Base-by-base conservation (phyloP, 2,888 invertebrate genomes). In the Congeria kusceri region DNA sequence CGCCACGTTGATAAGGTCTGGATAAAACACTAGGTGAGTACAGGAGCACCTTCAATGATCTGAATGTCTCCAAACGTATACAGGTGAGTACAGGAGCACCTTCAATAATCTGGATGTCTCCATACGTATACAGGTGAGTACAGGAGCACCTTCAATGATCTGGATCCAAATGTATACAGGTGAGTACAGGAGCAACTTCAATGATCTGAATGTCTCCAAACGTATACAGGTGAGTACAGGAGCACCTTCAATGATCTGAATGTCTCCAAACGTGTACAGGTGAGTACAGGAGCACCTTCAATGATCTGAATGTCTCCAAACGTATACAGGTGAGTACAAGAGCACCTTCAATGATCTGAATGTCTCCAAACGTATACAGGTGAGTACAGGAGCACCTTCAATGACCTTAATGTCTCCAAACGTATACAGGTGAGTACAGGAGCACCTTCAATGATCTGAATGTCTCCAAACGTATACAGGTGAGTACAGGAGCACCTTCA, bases 71-170 rank as follows among this genome's bases (percentile, higher is more conserved):
- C 0, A 95, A 97, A 87, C 95, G 99, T 81, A 98, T 98, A 11
- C 96, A 95, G 94, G 97, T 97, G 90, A 93, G 7, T 99, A 98
- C 94, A 95, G 96, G 75, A 96, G 96, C 91, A 96, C 96, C 0
- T 96, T 96, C 81, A 95, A 95, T 1, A 97, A 98, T 94, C 97
- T 98, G 90, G 96, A 96, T 83, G 97, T 98, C 78, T 94, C 96
- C 0, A 95, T 97, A 87, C 95, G 99, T 81, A 98, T 98, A 11
- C 96, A 95, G 94, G 97, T 97, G 90, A 93, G 7, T 99, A 98
- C 94, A 95, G 96, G 75, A 96, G 96, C 91, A 96, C 96, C 0
- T 96, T 96, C 81, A 95, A 95, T 1, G 97, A 98, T 94, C 97
- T 98, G 90, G 96, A 96, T 83, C 96, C 0, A 95, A 97, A 87